Evolutionary conservation across 2,113 vertebrate genomes (phyloP), one percentile per base, ranked within the genome.

Genomic region (Microcebus jonahi): DNA sequence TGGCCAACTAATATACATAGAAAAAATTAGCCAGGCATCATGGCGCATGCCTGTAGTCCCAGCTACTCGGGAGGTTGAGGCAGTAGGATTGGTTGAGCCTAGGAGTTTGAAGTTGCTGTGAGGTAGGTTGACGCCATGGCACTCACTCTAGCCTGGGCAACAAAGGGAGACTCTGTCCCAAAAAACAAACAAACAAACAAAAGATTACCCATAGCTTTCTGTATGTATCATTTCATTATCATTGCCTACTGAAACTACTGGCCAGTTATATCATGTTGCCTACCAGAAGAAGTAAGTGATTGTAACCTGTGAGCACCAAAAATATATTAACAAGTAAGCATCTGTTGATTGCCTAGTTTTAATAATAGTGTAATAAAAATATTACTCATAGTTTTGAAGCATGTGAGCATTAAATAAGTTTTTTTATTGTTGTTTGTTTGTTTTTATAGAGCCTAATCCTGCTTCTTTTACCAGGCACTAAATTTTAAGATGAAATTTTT

Each of bases 251-350:
- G 12, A 0, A 73, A 39, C 1, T 77, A 39, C 2, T 77, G 36
- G 39, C 31, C 18, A 79, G 8, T 18, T 50, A 5, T 23, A n/a
- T 11, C 27, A 0, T 31, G 36, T 42, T 0, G 0, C 2, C 63
- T 45, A 71, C 14, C 10, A 31, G 31, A 87, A 83, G 18, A 87
- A 34, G 36, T 63, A 8, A 83, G 8, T 61, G 45, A 67, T 6
- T 57, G 2, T 92, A 45, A 71, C 20, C 25, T 18, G 86, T 5
- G 48, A 90, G 5, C 27, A 96, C 55, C 17, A 73, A 90, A 89
- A 63, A 75, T 73, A 25, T 45, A 12, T 42, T 81, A 83, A 68
- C 73, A 75, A 20, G 4, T 88, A 68, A 81, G 63, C 79, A 86
- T 63, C 11, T 81, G 15, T 84, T 77, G 73, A 73, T 48, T 96